Percentiles rank a stretch among this genome's conserved stretches.
Evolutionary conservation across 2,888 invertebrate genomes (phyloP).

Genomic region (Beris morrisii): DNA sequence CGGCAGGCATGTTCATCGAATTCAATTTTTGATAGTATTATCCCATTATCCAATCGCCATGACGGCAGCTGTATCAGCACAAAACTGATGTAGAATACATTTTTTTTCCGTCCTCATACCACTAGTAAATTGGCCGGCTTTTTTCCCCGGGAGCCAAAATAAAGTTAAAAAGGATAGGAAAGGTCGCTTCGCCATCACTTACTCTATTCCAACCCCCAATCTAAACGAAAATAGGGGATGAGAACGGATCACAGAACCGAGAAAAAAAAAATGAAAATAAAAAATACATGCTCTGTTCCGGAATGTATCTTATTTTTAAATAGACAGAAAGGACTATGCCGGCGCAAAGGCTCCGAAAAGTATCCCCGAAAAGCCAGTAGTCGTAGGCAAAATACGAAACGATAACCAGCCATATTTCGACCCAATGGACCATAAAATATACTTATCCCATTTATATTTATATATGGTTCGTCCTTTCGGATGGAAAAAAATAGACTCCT

Average conservation of each 20-base stretch:
- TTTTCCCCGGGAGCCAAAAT: constrained; percentile 1
- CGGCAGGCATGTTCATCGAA: constrained; percentile 31
- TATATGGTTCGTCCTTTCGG: constrained; percentile 37
- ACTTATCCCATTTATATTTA: constrained; percentile 45
- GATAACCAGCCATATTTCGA: constrained; percentile 45
- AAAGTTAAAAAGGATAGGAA: constrained; percentile 27
- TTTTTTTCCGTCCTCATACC: not conserved
- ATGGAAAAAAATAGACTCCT: constrained; percentile 30
- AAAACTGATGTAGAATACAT: constrained; percentile 5
- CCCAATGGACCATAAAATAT: constrained; percentile 46
- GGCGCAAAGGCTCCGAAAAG: constrained; percentile 26
- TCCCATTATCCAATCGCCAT: constrained; percentile 43
- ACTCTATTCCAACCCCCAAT: constrained; percentile 1
- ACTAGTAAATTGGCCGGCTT: constrained; percentile 19
- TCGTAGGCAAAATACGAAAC: constrained; percentile 26
- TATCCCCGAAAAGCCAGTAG: constrained; percentile 11
- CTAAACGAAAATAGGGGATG: constrained; percentile 26
- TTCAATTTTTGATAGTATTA: constrained; percentile 42
- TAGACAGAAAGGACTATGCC: constrained; percentile 34
- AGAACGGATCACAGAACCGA: constrained; percentile 39
- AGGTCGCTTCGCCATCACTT: constrained; percentile 24
- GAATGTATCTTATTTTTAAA: constrained; percentile 36
- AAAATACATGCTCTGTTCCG: constrained; percentile 41
- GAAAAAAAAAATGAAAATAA: constrained; percentile 28
- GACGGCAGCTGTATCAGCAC: constrained; percentile 29